phyloP scores from a whole-genome alignment of 2,797 vertebrate genomes.

The Phoeniculus purpureus region DNA sequence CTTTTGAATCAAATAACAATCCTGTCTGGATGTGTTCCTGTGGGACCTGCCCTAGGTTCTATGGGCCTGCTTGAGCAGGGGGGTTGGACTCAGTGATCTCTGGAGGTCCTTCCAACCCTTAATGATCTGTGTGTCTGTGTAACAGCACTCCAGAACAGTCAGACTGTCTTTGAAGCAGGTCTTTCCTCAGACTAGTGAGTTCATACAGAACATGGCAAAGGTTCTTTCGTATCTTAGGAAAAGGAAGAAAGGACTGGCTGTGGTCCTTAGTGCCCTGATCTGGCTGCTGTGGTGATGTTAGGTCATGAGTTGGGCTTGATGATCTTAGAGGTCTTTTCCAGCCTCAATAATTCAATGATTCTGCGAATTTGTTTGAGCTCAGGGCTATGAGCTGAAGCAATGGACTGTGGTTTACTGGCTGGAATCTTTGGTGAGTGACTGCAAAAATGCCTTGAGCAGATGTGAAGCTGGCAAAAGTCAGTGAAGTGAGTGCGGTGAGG shows the following conservation, averaged over 20 bases:
- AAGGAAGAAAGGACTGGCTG: neutral
- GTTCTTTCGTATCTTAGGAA: neutral
- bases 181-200: neutral
- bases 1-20: constrained; percentile 50
- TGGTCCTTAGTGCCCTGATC: too few relatives aligned
- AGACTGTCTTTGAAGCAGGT: constrained; percentile 28
- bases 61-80: too few relatives aligned
- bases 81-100: too few relatives aligned
- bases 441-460: neutral
- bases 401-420: neutral
- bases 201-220: neutral
- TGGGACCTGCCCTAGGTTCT: too few relatives aligned
- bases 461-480: neutral
- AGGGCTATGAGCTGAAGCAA: neutral
- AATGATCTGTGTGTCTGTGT: too few relatives aligned
- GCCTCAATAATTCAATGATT: too few relatives aligned
- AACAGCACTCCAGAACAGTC: neutral
- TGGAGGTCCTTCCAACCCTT: too few relatives aligned
- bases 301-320: too few relatives aligned
- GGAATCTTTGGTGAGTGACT: neutral
- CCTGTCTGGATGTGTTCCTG: too few relatives aligned
- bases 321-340: too few relatives aligned
- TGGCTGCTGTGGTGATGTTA: too few relatives aligned
- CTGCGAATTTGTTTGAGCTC: neutral
- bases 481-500: neutral